phyloP scores from a whole-genome alignment of 2,797 vertebrate species.

The Calcarius lapponicus region DNA sequence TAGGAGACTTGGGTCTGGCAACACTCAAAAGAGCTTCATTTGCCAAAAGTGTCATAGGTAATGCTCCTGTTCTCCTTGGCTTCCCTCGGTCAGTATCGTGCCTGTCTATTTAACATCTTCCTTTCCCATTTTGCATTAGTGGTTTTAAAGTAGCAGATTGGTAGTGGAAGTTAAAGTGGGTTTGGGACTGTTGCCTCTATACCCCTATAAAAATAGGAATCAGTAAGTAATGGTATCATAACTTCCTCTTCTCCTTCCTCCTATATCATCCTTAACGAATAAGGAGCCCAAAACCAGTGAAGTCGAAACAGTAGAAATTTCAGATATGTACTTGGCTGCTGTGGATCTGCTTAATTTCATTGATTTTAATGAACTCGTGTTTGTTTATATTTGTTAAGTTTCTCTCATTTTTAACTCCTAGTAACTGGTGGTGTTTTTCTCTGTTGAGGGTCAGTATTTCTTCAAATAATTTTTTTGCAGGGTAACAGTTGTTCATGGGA shows the following conservation, averaged over 20 bases:
- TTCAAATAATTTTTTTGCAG: background rate
- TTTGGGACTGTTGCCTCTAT: background rate
- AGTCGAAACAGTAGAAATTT: background rate
- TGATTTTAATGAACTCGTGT: background rate
- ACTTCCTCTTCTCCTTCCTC: background rate
- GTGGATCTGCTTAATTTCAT: background rate
- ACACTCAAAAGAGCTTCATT: constrained; percentile 97
- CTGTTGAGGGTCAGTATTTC: background rate
- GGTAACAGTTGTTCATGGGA: background rate
- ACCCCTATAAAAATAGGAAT: background rate
- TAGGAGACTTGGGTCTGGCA: constrained; percentile 95
- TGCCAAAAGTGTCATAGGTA: constrained; percentile 99
- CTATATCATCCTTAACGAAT: background rate
- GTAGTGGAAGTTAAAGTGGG: background rate
- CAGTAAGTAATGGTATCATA: background rate
- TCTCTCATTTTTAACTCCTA: background rate
- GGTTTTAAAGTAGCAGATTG: background rate
- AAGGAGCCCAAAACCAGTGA: background rate
- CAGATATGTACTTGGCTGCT: background rate
- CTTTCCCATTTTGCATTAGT: background rate
- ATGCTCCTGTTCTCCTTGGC: background rate
- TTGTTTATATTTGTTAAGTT: background rate
- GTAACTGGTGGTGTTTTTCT: background rate
- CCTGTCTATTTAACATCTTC: background rate
- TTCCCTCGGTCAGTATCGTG: background rate